These are phyloP conservation scores for Crypturellus undulatus DNA, from an alignment of 2,113 vertebrate genomes.

Conservation along the genomic window DNA sequence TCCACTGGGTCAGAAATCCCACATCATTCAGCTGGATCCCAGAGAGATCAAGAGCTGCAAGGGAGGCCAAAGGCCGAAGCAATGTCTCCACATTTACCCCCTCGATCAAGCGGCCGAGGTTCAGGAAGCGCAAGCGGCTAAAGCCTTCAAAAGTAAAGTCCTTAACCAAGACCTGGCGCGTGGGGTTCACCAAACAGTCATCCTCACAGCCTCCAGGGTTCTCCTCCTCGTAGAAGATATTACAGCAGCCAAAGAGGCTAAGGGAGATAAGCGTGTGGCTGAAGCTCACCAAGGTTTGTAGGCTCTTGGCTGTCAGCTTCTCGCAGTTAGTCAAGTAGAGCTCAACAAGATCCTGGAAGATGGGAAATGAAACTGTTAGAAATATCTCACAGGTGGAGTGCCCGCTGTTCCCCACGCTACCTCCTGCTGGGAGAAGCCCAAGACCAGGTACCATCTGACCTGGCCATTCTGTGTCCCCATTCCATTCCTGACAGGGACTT, in stretches of 20 bases:
- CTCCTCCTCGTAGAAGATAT: conserved; percentile 90
- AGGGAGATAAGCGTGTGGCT: conserved; percentile 91
- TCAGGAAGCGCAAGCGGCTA: conserved; percentile 90
- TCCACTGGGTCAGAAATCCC: conserved; percentile 93
- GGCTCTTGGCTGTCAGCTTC: conserved; percentile 91
- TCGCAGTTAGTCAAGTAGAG: conserved; percentile 94
- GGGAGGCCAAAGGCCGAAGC: conserved; percentile 85
- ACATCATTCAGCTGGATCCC: conserved; percentile 87
- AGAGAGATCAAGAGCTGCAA: conserved; percentile 92
- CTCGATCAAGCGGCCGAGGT: conserved; percentile 88
- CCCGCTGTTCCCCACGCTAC: not conserved
- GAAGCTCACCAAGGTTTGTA: conserved; percentile 90
- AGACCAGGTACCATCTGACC: accelerated
- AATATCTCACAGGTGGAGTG: not conserved
- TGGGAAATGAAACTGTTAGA: not conserved
- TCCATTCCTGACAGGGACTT: not conserved
- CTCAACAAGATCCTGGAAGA: conserved; percentile 91
- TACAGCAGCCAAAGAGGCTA: conserved; percentile 92
- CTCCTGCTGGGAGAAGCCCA: not conserved
- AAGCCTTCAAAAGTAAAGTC: conserved; percentile 97
- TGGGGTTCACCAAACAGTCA: conserved; percentile 85
- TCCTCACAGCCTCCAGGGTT: conserved; percentile 89
- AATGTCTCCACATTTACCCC: conserved; percentile 88
- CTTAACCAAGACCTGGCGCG: conserved; percentile 86
- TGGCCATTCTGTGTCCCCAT: not conserved